Evolutionary conservation across 2,888 invertebrate species (phyloP).

Genomic region (Pristionchus maxplancki): DNA sequence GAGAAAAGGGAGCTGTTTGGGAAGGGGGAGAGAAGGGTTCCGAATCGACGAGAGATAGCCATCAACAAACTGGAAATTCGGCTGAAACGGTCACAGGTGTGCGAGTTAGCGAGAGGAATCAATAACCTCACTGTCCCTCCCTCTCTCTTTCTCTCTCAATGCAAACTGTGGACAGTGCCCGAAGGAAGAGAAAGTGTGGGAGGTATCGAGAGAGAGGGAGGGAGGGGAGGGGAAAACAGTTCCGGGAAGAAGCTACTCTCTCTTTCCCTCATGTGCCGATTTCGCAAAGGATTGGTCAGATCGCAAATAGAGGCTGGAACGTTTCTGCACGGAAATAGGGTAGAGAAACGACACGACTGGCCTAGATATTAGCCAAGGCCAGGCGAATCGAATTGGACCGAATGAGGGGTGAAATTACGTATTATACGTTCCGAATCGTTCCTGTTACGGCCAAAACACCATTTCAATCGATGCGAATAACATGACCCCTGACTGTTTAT

Average conservation of each 20-base stretch:
- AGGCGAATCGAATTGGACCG: too few relatives aligned
- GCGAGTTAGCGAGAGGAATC: not conserved
- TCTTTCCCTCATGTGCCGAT: not conserved
- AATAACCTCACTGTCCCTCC: constrained; percentile 5
- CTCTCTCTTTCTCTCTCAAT: not conserved
- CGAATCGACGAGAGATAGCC: not conserved
- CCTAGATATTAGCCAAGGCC: not conserved
- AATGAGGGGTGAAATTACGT: too few relatives aligned
- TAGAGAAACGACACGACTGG: not conserved
- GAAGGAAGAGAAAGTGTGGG: not conserved
- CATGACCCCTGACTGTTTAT: not conserved
- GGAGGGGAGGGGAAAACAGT: not conserved
- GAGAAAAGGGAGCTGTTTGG: not conserved
- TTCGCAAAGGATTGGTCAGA: constrained; percentile 2
- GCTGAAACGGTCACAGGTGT: not conserved
- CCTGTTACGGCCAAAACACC: too few relatives aligned
- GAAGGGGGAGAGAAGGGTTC: not conserved
- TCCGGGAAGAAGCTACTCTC: not conserved
- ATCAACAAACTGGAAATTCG: not conserved
- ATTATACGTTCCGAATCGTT: too few relatives aligned
- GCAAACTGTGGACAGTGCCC: constrained; percentile 26
- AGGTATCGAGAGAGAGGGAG: not conserved
- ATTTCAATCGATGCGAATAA: too few relatives aligned
- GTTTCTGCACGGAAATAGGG: not conserved
- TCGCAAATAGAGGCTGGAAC: not conserved